phyloP scores from a whole-genome alignment of 1,140 invertebrate genomes.

The Brachionus manjavacas region DNA sequence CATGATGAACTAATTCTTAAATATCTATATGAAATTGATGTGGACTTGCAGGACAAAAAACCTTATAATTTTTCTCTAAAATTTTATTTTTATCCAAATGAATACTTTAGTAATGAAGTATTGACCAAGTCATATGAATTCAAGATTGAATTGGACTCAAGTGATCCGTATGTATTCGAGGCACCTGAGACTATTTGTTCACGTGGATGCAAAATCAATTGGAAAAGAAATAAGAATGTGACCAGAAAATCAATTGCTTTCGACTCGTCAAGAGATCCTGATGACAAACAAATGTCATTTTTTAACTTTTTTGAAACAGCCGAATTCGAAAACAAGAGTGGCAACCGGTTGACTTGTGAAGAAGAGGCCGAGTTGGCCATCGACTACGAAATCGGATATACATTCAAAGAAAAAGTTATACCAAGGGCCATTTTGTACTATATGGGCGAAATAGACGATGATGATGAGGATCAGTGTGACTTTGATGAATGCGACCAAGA shows the following conservation, averaged over 20 bases:
- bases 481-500: constrained; percentile 49
- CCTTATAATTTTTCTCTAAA: constrained; percentile 73
- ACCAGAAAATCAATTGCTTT: constrained; percentile 93
- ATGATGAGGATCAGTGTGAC: constrained; percentile 47
- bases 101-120: constrained; percentile 85
- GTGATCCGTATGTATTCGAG: constrained; percentile 90
- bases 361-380: constrained; percentile 18
- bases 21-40: constrained; percentile 81
- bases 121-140: constrained; percentile 92
- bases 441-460: constrained; percentile 64
- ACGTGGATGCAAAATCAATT: constrained; percentile 76
- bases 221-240: constrained; percentile 93
- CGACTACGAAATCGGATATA: constrained; percentile 95
- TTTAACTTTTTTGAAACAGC: constrained; percentile 98
- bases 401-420: constrained; percentile 84
- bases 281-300: constrained; percentile 78
- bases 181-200: constrained; percentile 93
- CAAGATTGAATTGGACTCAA: constrained; percentile 80
- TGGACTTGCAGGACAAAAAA: constrained; percentile 44
- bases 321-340: neutral
- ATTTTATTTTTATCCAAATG: constrained; percentile 89
- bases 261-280: constrained; percentile 82
- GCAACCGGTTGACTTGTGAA: constrained; percentile 65
- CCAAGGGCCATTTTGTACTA: constrained; percentile 87
- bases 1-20: constrained; percentile 91